Conservation (phyloP, 1,140 invertebrate species). For the Heliconius congener region DNA sequence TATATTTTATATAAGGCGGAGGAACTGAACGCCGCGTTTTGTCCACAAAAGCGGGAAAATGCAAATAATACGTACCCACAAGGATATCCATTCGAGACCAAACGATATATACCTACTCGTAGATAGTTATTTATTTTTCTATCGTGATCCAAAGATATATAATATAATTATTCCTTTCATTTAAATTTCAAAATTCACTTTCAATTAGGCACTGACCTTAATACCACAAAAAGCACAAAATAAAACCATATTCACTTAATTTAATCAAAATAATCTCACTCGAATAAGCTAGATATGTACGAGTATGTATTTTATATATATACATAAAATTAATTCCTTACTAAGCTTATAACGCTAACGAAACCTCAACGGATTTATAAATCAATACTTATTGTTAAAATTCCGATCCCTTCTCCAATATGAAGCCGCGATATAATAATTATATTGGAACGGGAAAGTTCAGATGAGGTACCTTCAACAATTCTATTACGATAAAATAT, state of each 20-base stretch:
- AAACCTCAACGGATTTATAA: conserved; percentile 19
- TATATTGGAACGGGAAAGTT: conserved; percentile 4
- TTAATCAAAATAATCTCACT: conserved; percentile 4
- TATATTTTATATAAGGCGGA: too few relatives aligned
- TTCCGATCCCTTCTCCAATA: not conserved
- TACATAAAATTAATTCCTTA: not conserved
- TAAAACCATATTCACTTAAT: not conserved
- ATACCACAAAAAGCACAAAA: not conserved
- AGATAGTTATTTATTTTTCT: too few relatives aligned
- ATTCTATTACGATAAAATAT: not conserved
- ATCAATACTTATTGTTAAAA: conserved; percentile 26
- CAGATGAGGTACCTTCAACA: not conserved
- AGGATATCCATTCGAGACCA: too few relatives aligned
- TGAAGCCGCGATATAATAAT: conserved; percentile 21
- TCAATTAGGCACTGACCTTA: too few relatives aligned
- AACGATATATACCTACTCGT: too few relatives aligned
- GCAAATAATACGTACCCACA: too few relatives aligned
- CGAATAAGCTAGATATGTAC: not conserved
- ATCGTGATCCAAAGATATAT: too few relatives aligned
- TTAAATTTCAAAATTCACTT: too few relatives aligned
- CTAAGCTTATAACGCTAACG: conserved; percentile 7
- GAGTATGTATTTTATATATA: not conserved
- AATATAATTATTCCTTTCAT: too few relatives aligned
- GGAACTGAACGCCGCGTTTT: too few relatives aligned
- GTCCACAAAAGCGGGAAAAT: too few relatives aligned